Percentiles rank a stretch among this genome's conserved stretches.
phyloP scores from a whole-genome alignment of 2,888 invertebrate species.

The Erpobdella octoculata region DNA sequence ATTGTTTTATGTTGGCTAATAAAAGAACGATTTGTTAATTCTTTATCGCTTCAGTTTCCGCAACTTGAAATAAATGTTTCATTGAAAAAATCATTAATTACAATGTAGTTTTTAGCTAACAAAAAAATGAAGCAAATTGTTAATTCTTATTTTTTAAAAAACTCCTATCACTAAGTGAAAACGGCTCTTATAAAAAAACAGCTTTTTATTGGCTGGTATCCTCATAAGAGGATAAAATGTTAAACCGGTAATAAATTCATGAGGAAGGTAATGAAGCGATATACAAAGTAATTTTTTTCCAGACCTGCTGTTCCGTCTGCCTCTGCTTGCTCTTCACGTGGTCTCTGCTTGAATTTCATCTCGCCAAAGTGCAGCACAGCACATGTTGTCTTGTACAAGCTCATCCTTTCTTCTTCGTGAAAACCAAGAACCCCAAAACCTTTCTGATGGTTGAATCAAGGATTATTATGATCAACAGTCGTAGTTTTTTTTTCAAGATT shows the following conservation, averaged over 20 bases:
- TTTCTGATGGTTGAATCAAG: slow-evolving; percentile 62
- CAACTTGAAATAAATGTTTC: background rate
- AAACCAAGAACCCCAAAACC: slow-evolving; percentile 99
- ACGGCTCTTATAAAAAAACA: no score
- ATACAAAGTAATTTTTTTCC: slow-evolving; percentile 12
- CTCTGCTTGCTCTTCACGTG: slow-evolving; percentile 86
- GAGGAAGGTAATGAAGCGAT: no score
- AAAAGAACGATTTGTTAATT: background rate
- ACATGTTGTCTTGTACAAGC: slow-evolving; percentile 94
- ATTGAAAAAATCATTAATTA: background rate
- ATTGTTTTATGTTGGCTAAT: background rate
- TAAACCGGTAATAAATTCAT: no score
- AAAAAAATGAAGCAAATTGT: no score
- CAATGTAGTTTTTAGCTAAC: no score
- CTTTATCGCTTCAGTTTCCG: no score
- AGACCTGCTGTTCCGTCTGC: slow-evolving; percentile 50
- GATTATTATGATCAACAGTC: no score
- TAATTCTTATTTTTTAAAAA: no score
- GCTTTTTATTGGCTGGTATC: no score
- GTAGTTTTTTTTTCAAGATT: no score
- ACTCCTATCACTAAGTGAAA: no score
- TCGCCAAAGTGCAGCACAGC: slow-evolving; percentile 99
- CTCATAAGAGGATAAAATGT: no score
- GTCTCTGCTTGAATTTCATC: slow-evolving; percentile 99
- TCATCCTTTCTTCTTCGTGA: slow-evolving; percentile 81